Percentiles rank a stretch among this genome's conserved stretches.
These are phyloP conservation scores for Kuschelorhynchus macadamiae DNA, from an alignment of 2,888 invertebrate genomes.

Conservation along the genomic window DNA sequence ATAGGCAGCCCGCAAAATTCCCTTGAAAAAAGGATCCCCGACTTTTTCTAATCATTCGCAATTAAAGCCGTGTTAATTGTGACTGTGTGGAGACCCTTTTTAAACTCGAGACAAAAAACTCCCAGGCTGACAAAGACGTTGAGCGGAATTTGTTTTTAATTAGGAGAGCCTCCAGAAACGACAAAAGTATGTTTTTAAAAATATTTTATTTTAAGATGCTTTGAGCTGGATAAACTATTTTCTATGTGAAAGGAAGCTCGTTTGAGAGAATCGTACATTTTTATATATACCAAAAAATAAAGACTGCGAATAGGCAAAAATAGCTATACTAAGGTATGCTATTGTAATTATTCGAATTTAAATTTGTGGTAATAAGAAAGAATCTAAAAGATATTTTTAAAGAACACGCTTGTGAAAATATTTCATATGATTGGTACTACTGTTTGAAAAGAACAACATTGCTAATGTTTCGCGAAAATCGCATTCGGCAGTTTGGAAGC, in stretches of 20 bases:
- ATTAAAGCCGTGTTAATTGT: constrained; percentile 47
- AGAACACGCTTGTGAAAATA: too few species aligned
- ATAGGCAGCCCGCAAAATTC: constrained; percentile 20
- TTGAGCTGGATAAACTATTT: neutral
- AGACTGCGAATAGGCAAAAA: too few species aligned
- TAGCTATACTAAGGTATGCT: too few species aligned
- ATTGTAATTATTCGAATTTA: too few species aligned
- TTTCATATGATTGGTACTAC: too few species aligned
- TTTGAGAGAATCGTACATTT: too few species aligned
- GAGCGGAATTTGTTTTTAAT: constrained; percentile 34
- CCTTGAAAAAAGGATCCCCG: constrained; percentile 25
- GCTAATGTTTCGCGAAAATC: too few species aligned
- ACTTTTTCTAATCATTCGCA: constrained; percentile 48
- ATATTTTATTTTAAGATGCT: neutral
- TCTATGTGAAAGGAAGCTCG: neutral
- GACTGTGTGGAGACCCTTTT: constrained; percentile 34
- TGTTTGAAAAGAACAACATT: too few species aligned
- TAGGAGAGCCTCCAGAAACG: constrained; percentile 7
- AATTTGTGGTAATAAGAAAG: too few species aligned
- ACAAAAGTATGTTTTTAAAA: neutral
- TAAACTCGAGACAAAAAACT: constrained; percentile 27
- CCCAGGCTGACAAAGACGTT: constrained; percentile 21
- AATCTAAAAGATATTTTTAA: too few species aligned
- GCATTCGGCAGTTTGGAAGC: too few species aligned
- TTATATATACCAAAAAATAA: too few species aligned